Evolutionary conservation across 1,140 invertebrate genomes (phyloP), one percentile per base, ranked within the genome.

Genomic region (Euura lappo): DNA sequence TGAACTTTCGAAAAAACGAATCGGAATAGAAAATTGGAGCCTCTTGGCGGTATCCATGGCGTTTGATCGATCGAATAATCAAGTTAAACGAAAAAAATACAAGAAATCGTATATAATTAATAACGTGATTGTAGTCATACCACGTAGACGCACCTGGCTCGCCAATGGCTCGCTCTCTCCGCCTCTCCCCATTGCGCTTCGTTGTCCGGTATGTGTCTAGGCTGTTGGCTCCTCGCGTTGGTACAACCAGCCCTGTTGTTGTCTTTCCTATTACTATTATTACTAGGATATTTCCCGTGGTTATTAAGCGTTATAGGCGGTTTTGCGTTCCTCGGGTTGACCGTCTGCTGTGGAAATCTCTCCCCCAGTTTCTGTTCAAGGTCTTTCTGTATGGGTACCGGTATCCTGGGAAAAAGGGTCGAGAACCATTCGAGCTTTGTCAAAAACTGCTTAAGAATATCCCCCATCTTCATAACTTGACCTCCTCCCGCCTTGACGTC

Each of bases 401-500:
- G 98, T 87, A 99, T 99, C 75, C 99, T 91, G 1, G 99, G 99
- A 85, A 99, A 99, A 10, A 99, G 89, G 5, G 98, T 99, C 3
- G 96, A 97, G 88, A 98, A 99, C 97, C 97, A 98, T 80, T 99
- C 98, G 65, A 99, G 87, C 86, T 99, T 99, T 44, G 96, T 95
- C 13, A 99, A 90, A 90, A 98, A 98, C 81, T 97, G 96, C 66
- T 97, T 92, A 1, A 97, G 89, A 88, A 99, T 94, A 79, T 97
- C 94, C 1, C 99, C 98, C 72, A 99, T 97, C 44, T 95, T 96
- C 90, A 98, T 97, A 2, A 91, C 88, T 86, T 98, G 96, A 44
- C 98, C 98, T 71, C 97, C 97, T 68, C 98, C 98, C 69, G 98
- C 98, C 87, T 98, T 97, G 0, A 98, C 97, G 87, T 99, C 98